Percentiles rank a stretch among this genome's conserved stretches.
Evolutionary conservation across 1,140 invertebrate genomes (phyloP).

Genomic region (Rhopalosiphum padi): DNA sequence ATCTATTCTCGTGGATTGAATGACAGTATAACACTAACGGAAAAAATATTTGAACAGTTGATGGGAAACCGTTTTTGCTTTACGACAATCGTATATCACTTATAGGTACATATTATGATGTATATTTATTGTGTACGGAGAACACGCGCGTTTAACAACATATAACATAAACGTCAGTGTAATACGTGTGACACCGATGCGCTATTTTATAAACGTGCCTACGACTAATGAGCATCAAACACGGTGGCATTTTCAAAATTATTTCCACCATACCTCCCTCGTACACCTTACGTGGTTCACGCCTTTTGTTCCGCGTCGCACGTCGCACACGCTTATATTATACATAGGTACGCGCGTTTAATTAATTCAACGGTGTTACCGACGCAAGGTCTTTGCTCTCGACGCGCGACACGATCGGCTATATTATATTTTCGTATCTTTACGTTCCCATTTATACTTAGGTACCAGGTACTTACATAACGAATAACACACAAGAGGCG

Average conservation of each 20-base stretch:
- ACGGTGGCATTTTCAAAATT: not conserved
- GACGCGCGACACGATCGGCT: not conserved
- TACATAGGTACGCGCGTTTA: not conserved
- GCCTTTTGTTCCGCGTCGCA: not conserved
- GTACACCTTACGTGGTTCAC: not conserved
- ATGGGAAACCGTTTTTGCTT: not conserved
- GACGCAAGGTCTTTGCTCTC: conserved; percentile 6
- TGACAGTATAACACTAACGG: not conserved
- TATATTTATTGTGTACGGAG: not conserved
- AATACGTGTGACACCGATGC: not conserved
- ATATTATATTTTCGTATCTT: not conserved
- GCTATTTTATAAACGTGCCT: not conserved
- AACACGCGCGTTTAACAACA: not conserved
- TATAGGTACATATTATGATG: not conserved
- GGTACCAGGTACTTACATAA: not conserved
- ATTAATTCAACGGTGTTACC: conserved; percentile 43
- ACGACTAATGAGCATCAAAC: conserved; percentile 11
- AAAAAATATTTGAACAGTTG: not conserved
- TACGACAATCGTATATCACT: not conserved
- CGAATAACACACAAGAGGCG: not conserved
- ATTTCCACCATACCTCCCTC: not conserved
- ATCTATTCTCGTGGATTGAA: not conserved
- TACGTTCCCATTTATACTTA: not conserved
- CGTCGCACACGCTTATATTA: not conserved
- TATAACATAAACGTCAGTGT: conserved; percentile 15